Base-by-base conservation (phyloP, 2,113 vertebrate genomes). In the Theristicus caerulescens region DNA sequence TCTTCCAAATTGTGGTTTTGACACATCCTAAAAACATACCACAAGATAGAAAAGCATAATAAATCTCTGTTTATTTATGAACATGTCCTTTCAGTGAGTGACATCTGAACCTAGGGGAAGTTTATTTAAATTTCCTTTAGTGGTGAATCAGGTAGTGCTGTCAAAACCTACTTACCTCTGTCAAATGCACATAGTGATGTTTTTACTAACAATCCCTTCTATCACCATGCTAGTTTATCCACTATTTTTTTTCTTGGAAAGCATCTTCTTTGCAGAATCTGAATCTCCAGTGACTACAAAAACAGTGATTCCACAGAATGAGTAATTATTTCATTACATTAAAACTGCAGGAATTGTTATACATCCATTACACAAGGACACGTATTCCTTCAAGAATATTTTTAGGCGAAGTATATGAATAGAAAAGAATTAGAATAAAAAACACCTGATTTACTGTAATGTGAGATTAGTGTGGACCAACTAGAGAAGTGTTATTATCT, bases 41-140 rank as follows among this genome's bases (percentile, higher is more conserved):
- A 59, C 61, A 6, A 76, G 67, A 66, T 46, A 95, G 62, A 94
- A 95, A 85, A 87, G 32, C 17, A 31, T 54, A 93, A 94, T 18
- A 42, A 32, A 88, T 77, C 42, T 70, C 36, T 71, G 49, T 83
- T 85, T 97, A 91, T 94, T 96, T 97, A 86, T 51, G 36, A 81
- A 18, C 7, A 8, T 55, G 59, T 66, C 44, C 46, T 93, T 94
- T 85, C 58, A 73, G 61, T 79, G 62, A 94, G 74, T 94, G 91
- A 86, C 76, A 95, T 59, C 31, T 94, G 58, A 96, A 92, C 18
- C 22, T 51, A 83, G 19, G 52, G 59, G 93, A 91, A 88, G 84
- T 85, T 69, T 36, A 34, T 91, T 96, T 95, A 26, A 79, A 95
- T 96, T 92, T 92, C 40, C 32, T 44, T 73, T 64, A 49, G 40